Percentiles rank a stretch among this genome's conserved stretches.
Evolutionary conservation across 2,888 invertebrate species (phyloP).

Genomic region (Coleophora flavipennella): DNA sequence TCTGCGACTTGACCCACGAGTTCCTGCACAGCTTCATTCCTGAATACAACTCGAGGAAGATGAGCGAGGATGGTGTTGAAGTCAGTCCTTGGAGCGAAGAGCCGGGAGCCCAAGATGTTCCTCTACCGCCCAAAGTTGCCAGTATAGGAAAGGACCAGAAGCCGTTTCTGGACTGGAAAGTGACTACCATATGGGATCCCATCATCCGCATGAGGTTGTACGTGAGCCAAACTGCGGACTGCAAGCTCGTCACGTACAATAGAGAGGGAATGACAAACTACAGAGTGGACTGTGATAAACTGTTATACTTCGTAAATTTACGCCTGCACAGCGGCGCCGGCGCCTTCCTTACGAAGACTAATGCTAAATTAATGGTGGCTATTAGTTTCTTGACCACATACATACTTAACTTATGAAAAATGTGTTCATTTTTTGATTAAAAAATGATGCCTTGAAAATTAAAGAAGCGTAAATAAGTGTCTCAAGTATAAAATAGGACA

Average conservation of each 20-base stretch:
- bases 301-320: conserved; percentile 46
- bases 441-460: no score
- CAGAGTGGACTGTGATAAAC: conserved; percentile 44
- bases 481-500: no score
- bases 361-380: no score
- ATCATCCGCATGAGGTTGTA: conserved; percentile 47
- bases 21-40: conserved; percentile 47
- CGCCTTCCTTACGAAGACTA: no score
- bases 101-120: background rate
- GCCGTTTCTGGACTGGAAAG: conserved; percentile 36
- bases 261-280: conserved; percentile 54
- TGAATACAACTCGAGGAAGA: conserved; percentile 54
- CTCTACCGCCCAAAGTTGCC: background rate
- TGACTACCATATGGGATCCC: conserved; percentile 48
- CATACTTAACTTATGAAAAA: no score
- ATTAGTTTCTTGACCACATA: no score
- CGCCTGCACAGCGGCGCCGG: background rate
- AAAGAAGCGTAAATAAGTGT: no score
- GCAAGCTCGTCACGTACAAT: conserved; percentile 52
- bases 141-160: background rate
- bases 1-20: conserved; percentile 43
- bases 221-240: conserved; percentile 45
- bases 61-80: conserved; percentile 50
- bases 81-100: conserved; percentile 53
- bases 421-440: no score